phyloP scores from a whole-genome alignment of 2,113 vertebrate genomes.

The Megaptera novaeangliae region DNA sequence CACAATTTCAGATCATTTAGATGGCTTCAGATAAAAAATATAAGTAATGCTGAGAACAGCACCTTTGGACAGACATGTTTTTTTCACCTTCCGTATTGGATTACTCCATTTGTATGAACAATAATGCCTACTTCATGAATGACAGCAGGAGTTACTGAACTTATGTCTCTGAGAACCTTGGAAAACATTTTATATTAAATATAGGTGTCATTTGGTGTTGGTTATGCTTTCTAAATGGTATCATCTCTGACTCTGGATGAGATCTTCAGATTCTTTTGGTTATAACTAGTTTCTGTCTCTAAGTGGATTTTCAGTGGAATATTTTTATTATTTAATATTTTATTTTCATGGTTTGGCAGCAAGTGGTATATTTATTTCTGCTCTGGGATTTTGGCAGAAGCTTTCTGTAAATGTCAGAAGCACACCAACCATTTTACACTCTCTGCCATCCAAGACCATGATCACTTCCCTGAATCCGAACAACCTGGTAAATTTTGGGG shows the following conservation, averaged over 20 bases:
- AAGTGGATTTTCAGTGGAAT: neutral
- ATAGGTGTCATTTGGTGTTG: neutral
- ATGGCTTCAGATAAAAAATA: neutral
- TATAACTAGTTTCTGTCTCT: neutral
- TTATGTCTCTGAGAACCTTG: neutral
- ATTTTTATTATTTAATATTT: conserved; percentile 44
- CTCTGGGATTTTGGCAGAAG: neutral
- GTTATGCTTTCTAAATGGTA: neutral
- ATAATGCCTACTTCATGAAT: neutral
- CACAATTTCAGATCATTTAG: neutral
- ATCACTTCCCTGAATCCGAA: neutral
- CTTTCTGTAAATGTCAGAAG: conserved; percentile 10
- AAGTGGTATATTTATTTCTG: neutral
- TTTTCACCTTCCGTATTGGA: neutral
- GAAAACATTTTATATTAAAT: neutral
- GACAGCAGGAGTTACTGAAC: neutral
- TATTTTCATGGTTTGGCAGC: conserved; percentile 47
- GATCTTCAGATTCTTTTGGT: neutral
- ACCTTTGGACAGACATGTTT: neutral
- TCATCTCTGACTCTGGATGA: neutral
- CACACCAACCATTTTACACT: neutral
- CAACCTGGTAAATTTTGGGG: neutral
- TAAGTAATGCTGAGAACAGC: neutral
- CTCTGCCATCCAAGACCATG: neutral
- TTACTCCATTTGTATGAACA: neutral